Conservation (phyloP, 2,797 vertebrate species). For the Calcarius lapponicus region DNA sequence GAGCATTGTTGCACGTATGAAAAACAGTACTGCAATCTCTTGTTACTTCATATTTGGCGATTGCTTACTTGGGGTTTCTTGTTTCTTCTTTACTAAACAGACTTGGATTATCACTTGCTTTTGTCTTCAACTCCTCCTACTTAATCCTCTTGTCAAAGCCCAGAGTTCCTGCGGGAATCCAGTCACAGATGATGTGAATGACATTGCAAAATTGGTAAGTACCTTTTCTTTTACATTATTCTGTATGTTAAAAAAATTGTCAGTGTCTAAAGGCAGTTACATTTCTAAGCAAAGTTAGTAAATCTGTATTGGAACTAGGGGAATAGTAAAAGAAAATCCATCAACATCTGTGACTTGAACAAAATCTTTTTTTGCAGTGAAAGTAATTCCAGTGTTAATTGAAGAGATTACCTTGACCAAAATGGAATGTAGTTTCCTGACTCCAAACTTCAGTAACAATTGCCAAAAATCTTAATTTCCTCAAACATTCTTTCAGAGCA, state of each 20-base stretch:
- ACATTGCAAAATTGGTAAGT: conserved; percentile 81
- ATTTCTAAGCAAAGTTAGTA: neutral
- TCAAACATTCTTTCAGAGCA: neutral
- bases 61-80: conserved; percentile 26
- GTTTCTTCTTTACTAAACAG: conserved; percentile 62
- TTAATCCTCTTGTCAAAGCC: conserved; percentile 78
- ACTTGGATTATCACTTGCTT: conserved; percentile 86
- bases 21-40: neutral
- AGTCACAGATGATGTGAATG: conserved; percentile 84
- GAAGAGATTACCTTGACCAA: neutral
- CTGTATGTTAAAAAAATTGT: neutral
- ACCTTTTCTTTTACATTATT: neutral
- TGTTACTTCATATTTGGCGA: neutral
- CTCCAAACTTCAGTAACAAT: neutral
- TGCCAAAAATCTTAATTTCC: neutral
- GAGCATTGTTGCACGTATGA: neutral
- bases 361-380: neutral
- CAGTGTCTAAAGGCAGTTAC: neutral
- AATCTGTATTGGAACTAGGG: neutral
- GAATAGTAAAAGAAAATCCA: neutral
- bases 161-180: conserved; percentile 78
- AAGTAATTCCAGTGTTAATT: neutral
- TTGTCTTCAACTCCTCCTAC: conserved; percentile 83
- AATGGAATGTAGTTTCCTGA: neutral
- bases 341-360: neutral